Percentiles rank a stretch among this genome's conserved stretches.
Evolutionary conservation across 2,888 invertebrate genomes (phyloP).

Genomic region (Mesorhabditis sp.): DNA sequence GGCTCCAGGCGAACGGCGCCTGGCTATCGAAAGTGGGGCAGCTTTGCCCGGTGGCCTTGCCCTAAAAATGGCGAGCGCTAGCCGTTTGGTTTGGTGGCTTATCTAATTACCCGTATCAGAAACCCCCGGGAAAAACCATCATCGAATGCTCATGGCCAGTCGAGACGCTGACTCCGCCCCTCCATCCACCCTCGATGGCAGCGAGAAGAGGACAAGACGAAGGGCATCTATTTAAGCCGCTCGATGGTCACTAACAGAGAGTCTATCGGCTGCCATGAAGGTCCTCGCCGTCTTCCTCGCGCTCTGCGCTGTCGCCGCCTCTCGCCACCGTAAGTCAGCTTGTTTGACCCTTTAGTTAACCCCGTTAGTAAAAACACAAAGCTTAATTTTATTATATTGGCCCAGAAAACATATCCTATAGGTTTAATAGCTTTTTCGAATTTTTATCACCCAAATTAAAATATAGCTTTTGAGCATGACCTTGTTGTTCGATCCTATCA

Average conservation of each 20-base stretch:
- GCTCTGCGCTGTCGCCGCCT: constrained; percentile 26
- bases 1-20: too few species aligned
- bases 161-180: background rate
- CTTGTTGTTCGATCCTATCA: background rate
- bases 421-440: background rate
- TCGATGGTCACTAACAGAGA: background rate
- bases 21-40: too few species aligned
- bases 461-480: too few species aligned
- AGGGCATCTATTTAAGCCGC: constrained; percentile 3
- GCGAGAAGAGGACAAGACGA: background rate
- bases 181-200: constrained; percentile 1
- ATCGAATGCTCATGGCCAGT: background rate
- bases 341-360: too few species aligned
- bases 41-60: too few species aligned
- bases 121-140: background rate
- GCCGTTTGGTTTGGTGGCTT: too few species aligned
- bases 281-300: constrained; percentile 24
- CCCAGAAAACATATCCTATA: too few species aligned
- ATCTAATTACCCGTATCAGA: background rate
- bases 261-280: constrained; percentile 12
- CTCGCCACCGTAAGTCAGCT: constrained; percentile 24
- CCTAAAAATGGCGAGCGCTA: too few species aligned
- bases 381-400: too few species aligned
- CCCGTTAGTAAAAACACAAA: too few species aligned
- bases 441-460: too few species aligned